Percentiles rank a stretch among this genome's conserved stretches.
These are phyloP conservation scores for Myotis vivesi DNA, from an alignment of 2,797 vertebrate genomes.

Conservation along the genomic window DNA sequence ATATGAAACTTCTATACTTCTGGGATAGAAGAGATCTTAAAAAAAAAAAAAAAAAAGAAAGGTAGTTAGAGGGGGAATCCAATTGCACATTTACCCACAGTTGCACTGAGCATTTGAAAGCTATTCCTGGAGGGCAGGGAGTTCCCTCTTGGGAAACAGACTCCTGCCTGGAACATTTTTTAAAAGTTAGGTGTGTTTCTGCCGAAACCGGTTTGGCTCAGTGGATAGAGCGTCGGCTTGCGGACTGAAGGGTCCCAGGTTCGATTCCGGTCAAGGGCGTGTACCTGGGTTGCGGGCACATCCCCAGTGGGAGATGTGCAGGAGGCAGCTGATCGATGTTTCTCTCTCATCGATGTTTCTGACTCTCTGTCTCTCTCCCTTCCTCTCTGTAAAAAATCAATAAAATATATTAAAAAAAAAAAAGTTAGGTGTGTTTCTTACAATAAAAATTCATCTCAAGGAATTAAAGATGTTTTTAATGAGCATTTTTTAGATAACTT, in stretches of 20 bases:
- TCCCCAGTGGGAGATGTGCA: no score
- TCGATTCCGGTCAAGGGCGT: no score
- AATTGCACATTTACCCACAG: not conserved
- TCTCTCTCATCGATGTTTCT: no score
- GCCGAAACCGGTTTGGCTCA: no score
- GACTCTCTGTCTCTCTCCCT: no score
- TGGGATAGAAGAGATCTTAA: conserved; percentile 24
- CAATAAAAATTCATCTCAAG: conserved; percentile 42
- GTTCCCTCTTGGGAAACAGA: conserved; percentile 51
- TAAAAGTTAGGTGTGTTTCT: conserved; percentile 34
- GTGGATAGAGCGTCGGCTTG: no score
- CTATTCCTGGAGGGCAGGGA: conserved; percentile 50
- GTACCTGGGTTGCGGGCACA: no score
- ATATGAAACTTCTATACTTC: conserved; percentile 66
- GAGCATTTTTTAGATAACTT: not conserved
- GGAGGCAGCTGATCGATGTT: no score
- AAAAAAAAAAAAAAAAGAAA: not conserved
- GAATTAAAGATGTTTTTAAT: conserved; percentile 54
- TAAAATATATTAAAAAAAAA: no score
- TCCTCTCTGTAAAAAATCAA: no score
- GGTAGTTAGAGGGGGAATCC: not conserved
- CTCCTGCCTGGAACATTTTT: conserved; percentile 51
- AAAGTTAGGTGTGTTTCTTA: conserved; percentile 31
- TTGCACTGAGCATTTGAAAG: not conserved
- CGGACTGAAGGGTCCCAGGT: no score